Base-by-base conservation (phyloP, 2,797 vertebrate species). In the Alcedo quadribrachys region DNA sequence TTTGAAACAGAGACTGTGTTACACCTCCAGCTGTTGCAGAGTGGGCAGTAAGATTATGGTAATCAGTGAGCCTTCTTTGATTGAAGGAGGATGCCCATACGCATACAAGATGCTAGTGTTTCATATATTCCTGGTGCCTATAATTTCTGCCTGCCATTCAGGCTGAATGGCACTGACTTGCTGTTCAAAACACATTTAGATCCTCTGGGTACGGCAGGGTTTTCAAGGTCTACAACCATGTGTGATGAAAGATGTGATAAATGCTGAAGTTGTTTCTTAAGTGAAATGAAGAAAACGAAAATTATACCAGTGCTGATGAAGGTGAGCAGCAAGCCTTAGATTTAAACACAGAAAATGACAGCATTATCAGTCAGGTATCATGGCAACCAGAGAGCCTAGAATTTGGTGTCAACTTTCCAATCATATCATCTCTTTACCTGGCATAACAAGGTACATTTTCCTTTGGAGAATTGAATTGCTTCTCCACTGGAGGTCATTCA, bases 361-460 rank as follows among this genome's bases (percentile, higher is more conserved):
- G 81, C 51, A 51, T 92, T 94, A 90, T 94, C 90, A 90, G 84
- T 95, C 89, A 95, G 82, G 87, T 93, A 92, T 86, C 87, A 53
- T 61, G 79, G 76, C 88, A 96, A 90, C 89, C 73, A 85, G 74
- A 65, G 50, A 89, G 48, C 42, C 48, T 87, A 62, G 85, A 90
- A 83, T 87, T 91, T 91, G 85, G 40, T 93, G 75, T 85, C 87
- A 92, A 69, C 77, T 90, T 81, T 85, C 40, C 37, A 84, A 58
- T 93, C 66, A 48, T 85, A 87, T 69, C 74, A 75, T 80, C 35
- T 91, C 62, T 70, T 86, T 91, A 62, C 24, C 45, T 57, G 35
- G 76, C 57, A 84, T n/a, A 61, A 69, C 21, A 82, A 81, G 32
- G 27, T 65, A 79, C 17, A 46, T 87, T 92, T 95, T 87, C 78